phyloP scores from a whole-genome alignment of 1,140 invertebrate genomes.

The Eupristina koningsbergeri region DNA sequence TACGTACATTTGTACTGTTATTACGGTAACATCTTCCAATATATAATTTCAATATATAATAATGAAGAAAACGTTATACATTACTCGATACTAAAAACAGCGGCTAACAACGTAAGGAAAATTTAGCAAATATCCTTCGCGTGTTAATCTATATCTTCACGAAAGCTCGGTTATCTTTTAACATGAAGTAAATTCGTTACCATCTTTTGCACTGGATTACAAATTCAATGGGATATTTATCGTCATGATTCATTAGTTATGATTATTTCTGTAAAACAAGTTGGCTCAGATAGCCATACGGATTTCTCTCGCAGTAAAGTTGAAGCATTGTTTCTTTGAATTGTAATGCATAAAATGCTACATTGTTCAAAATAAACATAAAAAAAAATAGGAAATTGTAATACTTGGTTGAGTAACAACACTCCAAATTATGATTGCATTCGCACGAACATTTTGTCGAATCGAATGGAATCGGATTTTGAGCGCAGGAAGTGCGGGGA shows the following conservation, averaged over 20 bases:
- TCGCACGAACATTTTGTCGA: conserved; percentile 20
- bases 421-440: not conserved
- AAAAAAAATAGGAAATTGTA: not conserved
- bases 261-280: not conserved
- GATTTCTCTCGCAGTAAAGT: not conserved
- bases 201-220: not conserved
- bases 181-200: not conserved
- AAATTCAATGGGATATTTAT: not conserved
- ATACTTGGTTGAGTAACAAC: not conserved
- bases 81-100: not conserved
- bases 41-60: conserved; percentile 21
- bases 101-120: not conserved
- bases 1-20: conserved; percentile 5
- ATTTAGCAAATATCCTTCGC: not conserved
- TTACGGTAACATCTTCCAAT: conserved; percentile 15
- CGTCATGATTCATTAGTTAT: not conserved
- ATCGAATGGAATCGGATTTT: conserved; percentile 53
- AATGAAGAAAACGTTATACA: not conserved
- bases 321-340: not conserved
- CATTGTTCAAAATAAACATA: not conserved
- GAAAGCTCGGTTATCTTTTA: not conserved
- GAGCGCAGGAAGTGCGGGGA: conserved; percentile 45
- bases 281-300: not conserved
- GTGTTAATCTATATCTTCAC: not conserved
- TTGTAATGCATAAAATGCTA: no score